Percentiles rank a stretch among this genome's conserved stretches.
Evolutionary conservation across 2,888 invertebrate genomes (phyloP).

Genomic region (Chelonus formosanus): DNA sequence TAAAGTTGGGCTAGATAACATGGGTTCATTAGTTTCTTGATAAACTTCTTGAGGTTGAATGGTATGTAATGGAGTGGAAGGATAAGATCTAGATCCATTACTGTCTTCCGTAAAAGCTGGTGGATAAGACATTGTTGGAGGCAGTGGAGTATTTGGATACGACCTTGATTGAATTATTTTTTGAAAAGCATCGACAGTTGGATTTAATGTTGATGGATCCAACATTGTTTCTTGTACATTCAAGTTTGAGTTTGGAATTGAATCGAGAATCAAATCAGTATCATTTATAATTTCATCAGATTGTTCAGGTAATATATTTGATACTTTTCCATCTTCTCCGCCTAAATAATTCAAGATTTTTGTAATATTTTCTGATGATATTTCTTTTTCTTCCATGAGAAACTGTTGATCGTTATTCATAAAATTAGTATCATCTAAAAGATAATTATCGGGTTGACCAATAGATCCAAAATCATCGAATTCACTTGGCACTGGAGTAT

Average conservation of each 20-base stretch:
- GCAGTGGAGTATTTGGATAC: constrained; percentile 63
- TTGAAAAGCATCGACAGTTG: constrained; percentile 47
- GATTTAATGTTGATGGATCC: constrained; percentile 50
- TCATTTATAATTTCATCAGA: constrained; percentile 41
- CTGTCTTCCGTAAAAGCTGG: constrained; percentile 55
- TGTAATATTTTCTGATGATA: constrained; percentile 71
- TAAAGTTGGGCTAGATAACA: constrained; percentile 60
- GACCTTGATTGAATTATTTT: constrained; percentile 61
- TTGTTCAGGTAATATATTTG: constrained; percentile 51
- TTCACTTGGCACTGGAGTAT: constrained; percentile 76
- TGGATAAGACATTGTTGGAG: constrained; percentile 46
- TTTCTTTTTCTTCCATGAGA: constrained; percentile 59
- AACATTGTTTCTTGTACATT: constrained; percentile 46
- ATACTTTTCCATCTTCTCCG: constrained; percentile 50
- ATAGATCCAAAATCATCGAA: constrained; percentile 77
- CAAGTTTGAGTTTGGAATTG: constrained; percentile 49
- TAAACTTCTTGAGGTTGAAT: constrained; percentile 50
- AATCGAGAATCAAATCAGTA: constrained; percentile 41
- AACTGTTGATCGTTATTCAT: constrained; percentile 57
- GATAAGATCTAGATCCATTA: constrained; percentile 76
- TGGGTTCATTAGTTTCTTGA: constrained; percentile 59
- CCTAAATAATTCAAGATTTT: constrained; percentile 74
- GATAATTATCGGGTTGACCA: constrained; percentile 67
- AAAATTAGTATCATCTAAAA: constrained; percentile 58
- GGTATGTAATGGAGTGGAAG: constrained; percentile 74